phyloP scores from a whole-genome alignment of 2,113 vertebrate genomes.

The Atlantisia rogersi region DNA sequence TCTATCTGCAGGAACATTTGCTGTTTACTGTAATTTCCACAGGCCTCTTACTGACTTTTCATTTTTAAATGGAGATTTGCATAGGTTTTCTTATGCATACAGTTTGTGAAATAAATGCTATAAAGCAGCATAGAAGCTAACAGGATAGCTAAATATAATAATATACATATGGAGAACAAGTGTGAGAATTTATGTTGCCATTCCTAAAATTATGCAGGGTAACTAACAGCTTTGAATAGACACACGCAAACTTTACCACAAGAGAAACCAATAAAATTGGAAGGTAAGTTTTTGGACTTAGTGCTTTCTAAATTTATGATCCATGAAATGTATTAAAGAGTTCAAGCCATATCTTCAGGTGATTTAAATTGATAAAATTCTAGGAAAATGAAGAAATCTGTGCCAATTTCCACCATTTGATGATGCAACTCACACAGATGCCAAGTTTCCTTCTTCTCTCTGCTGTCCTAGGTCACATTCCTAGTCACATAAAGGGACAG shows the following conservation, averaged over 20 bases:
- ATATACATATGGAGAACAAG: background rate
- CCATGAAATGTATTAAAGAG: background rate
- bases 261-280: background rate
- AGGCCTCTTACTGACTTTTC: background rate
- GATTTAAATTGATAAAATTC: background rate
- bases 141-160: background rate
- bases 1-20: background rate
- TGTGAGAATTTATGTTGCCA: background rate
- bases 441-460: constrained; percentile 18
- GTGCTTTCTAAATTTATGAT: background rate
- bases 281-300: background rate
- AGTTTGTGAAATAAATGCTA: background rate
- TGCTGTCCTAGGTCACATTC: constrained; percentile 17
- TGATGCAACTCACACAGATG: background rate
- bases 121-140: background rate
- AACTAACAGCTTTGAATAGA: background rate
- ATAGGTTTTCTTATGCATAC: background rate
- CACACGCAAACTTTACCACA: background rate
- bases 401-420: background rate
- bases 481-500: constrained; percentile 1
- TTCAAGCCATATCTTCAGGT: background rate
- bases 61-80: background rate
- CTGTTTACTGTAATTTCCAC: constrained; percentile 39
- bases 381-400: background rate
- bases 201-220: background rate